Evolutionary conservation across 2,113 vertebrate genomes (phyloP).

Genomic region (Labrus mixtus): DNA sequence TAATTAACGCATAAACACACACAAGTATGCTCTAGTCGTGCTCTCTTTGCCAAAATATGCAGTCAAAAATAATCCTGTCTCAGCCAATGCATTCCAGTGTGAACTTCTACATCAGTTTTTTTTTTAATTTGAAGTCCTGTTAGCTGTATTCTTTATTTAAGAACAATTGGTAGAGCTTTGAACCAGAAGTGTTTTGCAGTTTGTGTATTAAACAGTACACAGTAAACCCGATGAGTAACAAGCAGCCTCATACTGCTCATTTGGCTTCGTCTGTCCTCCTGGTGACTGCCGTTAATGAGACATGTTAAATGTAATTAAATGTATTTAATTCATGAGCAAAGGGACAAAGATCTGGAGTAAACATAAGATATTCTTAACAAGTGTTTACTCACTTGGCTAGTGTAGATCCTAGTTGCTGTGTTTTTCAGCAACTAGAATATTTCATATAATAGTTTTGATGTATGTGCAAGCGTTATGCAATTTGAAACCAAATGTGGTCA

Average conservation of each 20-base stretch:
- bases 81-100: conserved; percentile 5
- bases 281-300: not conserved
- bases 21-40: not conserved
- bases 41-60: too few species aligned
- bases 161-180: conserved; percentile 2
- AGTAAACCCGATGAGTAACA: conserved; percentile 1
- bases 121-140: conserved; percentile 6
- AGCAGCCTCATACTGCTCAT: not conserved
- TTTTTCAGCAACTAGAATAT: too few species aligned
- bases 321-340: not conserved
- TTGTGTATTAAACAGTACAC: too few species aligned
- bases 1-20: conserved; percentile 29
- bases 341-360: too few species aligned
- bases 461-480: too few species aligned
- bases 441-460: too few species aligned
- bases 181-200: not conserved
- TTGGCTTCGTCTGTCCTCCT: not conserved
- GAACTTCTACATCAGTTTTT: not conserved
- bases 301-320: too few species aligned
- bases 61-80: too few species aligned
- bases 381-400: too few species aligned
- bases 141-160: conserved; percentile 14
- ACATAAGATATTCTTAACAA: too few species aligned
- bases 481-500: too few species aligned
- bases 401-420: too few species aligned